A percentile compares a stretch with the other conserved stretches of the same genome.
These are phyloP conservation scores for Latrodectus geometricus DNA, from an alignment of 1,140 invertebrate genomes.

Conservation along the genomic window DNA sequence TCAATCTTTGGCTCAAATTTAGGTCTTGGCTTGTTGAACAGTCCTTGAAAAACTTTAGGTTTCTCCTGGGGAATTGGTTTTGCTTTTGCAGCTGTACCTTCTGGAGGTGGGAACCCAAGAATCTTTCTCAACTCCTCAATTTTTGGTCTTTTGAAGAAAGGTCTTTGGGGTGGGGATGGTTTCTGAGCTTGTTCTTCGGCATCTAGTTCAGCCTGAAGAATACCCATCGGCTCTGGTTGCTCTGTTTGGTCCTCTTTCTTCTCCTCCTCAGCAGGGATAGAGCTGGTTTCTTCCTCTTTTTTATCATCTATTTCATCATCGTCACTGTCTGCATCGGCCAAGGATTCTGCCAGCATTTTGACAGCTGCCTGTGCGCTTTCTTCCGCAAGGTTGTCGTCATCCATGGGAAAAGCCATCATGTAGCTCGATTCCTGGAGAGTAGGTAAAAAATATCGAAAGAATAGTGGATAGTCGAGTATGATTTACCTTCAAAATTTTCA, in stretches of 20 bases:
- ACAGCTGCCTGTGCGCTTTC: slow-evolving; percentile 55
- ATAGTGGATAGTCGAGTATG: slow-evolving; percentile 51
- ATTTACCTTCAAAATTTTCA: slow-evolving; percentile 19
- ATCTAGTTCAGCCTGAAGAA: slow-evolving; percentile 39
- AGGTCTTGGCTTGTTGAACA: slow-evolving; percentile 50
- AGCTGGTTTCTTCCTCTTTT: slow-evolving; percentile 1
- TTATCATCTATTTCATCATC: slow-evolving; percentile 28
- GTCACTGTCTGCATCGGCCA: slow-evolving; percentile 23
- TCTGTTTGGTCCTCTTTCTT: slow-evolving; percentile 51
- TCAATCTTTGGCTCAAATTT: slow-evolving; percentile 30
- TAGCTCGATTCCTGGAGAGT: slow-evolving; percentile 54
- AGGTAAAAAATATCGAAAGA: slow-evolving; percentile 45
- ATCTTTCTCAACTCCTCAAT: slow-evolving; percentile 61
- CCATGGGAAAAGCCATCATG: slow-evolving; percentile 61
- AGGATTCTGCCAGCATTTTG: slow-evolving; percentile 49
- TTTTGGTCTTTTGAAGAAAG: slow-evolving; percentile 54
- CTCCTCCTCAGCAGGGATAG: background rate
- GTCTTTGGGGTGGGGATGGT: slow-evolving; percentile 26
- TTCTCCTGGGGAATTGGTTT: slow-evolving; percentile 55
- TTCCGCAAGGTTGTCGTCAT: slow-evolving; percentile 49
- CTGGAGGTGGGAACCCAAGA: slow-evolving; percentile 48
- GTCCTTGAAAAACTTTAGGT: slow-evolving; percentile 42
- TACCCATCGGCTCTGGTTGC: slow-evolving; percentile 48
- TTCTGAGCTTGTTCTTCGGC: slow-evolving; percentile 48
- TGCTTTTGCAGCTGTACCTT: slow-evolving; percentile 23